A percentile compares a stretch with the other conserved stretches of the same genome.
phyloP scores from a whole-genome alignment of 2,888 invertebrate genomes.

The Trilocha varians region DNA sequence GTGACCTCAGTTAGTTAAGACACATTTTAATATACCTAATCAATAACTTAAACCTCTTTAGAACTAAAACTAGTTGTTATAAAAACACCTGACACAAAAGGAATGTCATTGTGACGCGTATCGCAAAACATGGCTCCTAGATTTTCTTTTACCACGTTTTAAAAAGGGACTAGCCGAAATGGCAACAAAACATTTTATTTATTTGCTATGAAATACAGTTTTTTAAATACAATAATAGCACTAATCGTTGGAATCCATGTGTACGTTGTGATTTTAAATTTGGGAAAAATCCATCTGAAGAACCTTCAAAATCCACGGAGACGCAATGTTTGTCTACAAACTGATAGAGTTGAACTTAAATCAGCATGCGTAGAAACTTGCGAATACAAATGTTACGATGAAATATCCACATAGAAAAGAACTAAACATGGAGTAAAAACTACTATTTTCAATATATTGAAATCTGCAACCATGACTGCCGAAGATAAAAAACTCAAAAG shows the following conservation, averaged over 20 bases:
- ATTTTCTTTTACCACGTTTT: constrained; percentile 20
- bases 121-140: constrained; percentile 24
- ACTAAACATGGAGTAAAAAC: not conserved
- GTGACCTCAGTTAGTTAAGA: too few species aligned
- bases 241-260: constrained; percentile 38
- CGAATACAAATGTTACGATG: constrained; percentile 17
- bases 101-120: constrained; percentile 10
- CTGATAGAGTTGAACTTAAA: constrained; percentile 20
- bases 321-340: constrained; percentile 18
- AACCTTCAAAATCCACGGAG: not conserved
- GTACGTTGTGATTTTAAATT: constrained; percentile 24
- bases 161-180: constrained; percentile 34
- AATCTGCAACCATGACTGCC: constrained; percentile 28
- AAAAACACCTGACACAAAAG: constrained; percentile 7
- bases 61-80: not conserved
- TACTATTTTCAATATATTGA: not conserved
- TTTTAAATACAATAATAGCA: constrained; percentile 30
- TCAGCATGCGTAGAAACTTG: constrained; percentile 36
- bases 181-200: constrained; percentile 21
- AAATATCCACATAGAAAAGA: too few species aligned
- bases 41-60: not conserved
- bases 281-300: constrained; percentile 20
- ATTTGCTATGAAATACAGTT: constrained; percentile 39
- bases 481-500: constrained; percentile 31
- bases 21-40: not conserved